Conservation (phyloP, 2,113 vertebrate genomes). For the Irena cyanogastra region DNA sequence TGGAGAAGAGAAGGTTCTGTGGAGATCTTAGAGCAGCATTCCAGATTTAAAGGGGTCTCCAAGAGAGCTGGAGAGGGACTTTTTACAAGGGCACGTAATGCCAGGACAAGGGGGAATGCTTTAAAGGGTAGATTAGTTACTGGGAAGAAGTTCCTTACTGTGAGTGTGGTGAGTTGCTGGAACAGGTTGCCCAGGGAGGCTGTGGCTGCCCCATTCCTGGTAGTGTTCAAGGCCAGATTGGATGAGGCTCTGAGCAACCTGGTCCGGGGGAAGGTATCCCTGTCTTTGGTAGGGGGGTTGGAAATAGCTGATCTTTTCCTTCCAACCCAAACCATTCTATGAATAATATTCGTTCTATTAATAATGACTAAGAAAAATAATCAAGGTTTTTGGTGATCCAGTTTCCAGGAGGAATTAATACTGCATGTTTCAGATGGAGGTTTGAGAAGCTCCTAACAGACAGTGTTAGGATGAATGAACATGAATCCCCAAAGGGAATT, state of each 20-base stretch:
- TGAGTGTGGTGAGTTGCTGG: background rate
- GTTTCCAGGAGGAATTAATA: background rate
- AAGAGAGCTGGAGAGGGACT: background rate
- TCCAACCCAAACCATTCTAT: background rate
- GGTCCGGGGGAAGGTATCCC: background rate
- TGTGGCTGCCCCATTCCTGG: background rate
- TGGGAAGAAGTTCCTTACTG: background rate
- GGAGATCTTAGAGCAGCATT: background rate
- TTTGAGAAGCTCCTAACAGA: background rate
- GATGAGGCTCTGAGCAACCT: background rate
- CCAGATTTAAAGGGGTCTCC: background rate
- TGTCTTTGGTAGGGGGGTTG: background rate
- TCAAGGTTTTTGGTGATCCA: background rate
- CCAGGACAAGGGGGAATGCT: background rate
- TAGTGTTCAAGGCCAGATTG: background rate
- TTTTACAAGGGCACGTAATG: background rate
- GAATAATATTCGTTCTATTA: background rate
- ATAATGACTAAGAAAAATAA: background rate
- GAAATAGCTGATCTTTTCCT: background rate
- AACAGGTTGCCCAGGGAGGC: background rate
- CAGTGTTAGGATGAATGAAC: background rate
- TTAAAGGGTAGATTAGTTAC: background rate
- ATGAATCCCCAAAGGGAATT: background rate
- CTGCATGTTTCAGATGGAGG: background rate
- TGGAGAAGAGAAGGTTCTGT: background rate